Conservation (phyloP, 2,797 vertebrate species). For the Takifugu ocellatus region DNA sequence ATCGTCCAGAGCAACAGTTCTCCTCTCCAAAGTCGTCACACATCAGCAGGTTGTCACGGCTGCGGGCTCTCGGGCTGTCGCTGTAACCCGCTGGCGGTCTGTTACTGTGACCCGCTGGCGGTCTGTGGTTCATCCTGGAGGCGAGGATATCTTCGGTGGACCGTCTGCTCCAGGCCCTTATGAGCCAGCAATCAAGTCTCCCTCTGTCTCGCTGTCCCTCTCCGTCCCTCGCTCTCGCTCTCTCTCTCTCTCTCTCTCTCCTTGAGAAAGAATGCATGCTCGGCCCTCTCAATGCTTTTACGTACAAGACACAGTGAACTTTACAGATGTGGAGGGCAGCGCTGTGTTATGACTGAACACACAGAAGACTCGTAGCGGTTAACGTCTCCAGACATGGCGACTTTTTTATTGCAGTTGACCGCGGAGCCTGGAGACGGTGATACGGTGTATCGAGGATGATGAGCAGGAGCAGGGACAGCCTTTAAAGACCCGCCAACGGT, state of each 20-base stretch:
- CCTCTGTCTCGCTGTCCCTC: constrained; percentile 21
- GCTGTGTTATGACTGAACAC: constrained; percentile 23
- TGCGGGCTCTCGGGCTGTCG: constrained; percentile 59
- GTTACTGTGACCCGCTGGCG: constrained; percentile 30
- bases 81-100: constrained; percentile 41
- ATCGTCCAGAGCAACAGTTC: constrained; percentile 63
- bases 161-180: constrained; percentile 27
- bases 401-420: constrained; percentile 18
- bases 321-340: constrained; percentile 42
- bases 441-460: not conserved
- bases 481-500: constrained; percentile 29
- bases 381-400: not conserved
- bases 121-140: constrained; percentile 71
- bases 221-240: constrained; percentile 11
- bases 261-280: constrained; percentile 71
- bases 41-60: constrained; percentile 70
- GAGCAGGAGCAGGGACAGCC: constrained; percentile 9
- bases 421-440: not conserved
- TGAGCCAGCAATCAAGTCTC: constrained; percentile 32
- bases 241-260: constrained; percentile 33
- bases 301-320: constrained; percentile 45
- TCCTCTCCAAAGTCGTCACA: constrained; percentile 71
- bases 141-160: constrained; percentile 15
- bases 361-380: constrained; percentile 5
- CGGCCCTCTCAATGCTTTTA: constrained; percentile 56